Percentiles rank a stretch among this genome's conserved stretches.
phyloP scores from a whole-genome alignment of 30 jellyfish, hydroid and myxozoan genomes.

The Haliclystus octoradiatus region DNA sequence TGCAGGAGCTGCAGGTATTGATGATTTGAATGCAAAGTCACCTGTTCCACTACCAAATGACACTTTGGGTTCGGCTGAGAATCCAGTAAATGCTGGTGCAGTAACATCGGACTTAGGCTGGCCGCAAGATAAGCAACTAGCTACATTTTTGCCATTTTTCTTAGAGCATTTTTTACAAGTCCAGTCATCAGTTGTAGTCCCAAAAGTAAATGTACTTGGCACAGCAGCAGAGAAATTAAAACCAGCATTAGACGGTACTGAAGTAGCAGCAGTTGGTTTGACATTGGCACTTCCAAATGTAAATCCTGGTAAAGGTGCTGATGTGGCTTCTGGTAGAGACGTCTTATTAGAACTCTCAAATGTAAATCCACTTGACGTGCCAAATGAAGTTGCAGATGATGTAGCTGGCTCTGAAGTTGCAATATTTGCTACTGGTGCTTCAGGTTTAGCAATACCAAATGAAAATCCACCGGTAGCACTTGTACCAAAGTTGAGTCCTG shows the following conservation, averaged over 20 bases:
- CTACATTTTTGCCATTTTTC: conserved; percentile 7
- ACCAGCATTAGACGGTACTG: background rate
- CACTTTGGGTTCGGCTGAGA: background rate
- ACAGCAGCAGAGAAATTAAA: background rate
- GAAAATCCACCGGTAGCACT: conserved; percentile 1
- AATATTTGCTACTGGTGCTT: background rate
- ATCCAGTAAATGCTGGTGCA: background rate
- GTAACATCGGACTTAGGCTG: conserved; percentile 11
- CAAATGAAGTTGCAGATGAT: background rate
- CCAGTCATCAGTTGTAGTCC: conserved; percentile 30
- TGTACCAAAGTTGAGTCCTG: conserved; percentile 14
- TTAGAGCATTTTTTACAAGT: conserved; percentile 33
- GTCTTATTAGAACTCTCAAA: conserved; percentile 29
- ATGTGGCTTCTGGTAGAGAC: too few species aligned
- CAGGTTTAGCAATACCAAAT: conserved; percentile 4
- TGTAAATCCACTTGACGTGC: background rate
- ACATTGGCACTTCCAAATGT: background rate
- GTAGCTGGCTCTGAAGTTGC: background rate
- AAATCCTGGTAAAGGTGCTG: too few species aligned
- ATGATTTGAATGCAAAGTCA: background rate
- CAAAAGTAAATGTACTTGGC: background rate
- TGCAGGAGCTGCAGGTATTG: background rate
- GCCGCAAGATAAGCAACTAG: conserved; percentile 33
- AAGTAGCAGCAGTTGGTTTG: background rate
- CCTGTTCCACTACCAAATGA: background rate